Evolutionary conservation across 2,888 invertebrate species (phyloP), one percentile per base, ranked within the genome.

Genomic region (Pseudococcus jackbeardsleyi): DNA sequence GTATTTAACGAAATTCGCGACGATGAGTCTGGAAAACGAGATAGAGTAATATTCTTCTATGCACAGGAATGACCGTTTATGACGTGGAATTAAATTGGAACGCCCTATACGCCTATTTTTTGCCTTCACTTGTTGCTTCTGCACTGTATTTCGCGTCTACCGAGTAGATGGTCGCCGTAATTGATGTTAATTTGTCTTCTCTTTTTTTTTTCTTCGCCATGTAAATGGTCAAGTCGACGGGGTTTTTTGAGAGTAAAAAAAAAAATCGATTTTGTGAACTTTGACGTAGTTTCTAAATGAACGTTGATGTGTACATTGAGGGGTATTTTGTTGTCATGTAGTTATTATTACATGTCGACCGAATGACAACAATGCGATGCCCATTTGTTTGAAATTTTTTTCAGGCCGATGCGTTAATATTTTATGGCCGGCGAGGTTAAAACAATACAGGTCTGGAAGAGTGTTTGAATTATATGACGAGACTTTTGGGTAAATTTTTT

Each of bases 101-200:
- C 79, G 79, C 26, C 79, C 79, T 79, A 79, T 19, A 46, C 79
- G 46, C 79, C 79, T 42, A 82, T 82, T 82, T 82, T 82, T 82
- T 82, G 79, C 79, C 46, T 82, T 46, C 79, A 82, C 79, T 82
- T 82, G 79, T 82, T 82, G 79, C 79, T 82, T 82, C 79, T 72
- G 12, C 17, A 6, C 19, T 33, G 46, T 82, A 82, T 82, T 82
- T 82, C 11, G 46, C 19, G 6, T 46, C 79, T 46, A 33, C 26
- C 26, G 26, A 33, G 26, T 33, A 79, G 79, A 39, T 39, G 39
- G 15, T 46, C 19, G 79, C 79, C 46, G 19, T 82, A 82, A 82
- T 82, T 82, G 26, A 82, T 46, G 79, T 82, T 82, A 82, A 82
- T 82, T 82, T 33, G 42, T 33, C 39, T 77, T 17, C 72, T 15